Evolutionary conservation across 1,140 invertebrate genomes (phyloP), one percentile per base, ranked within the genome.

Genomic region (Aricia agestis): DNA sequence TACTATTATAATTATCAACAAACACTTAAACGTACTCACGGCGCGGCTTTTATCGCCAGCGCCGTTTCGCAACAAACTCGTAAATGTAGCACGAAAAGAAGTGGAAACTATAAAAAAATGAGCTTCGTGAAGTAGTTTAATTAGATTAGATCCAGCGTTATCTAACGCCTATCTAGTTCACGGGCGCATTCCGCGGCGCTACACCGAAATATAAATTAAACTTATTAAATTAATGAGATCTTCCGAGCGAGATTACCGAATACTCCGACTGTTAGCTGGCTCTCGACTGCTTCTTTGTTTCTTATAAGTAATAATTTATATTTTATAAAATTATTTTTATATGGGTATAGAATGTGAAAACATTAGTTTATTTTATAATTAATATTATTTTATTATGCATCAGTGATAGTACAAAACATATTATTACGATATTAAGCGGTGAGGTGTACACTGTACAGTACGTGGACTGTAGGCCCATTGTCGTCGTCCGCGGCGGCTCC

Each of bases 171-270:
- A 13, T 52, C 9, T 52, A 52, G 45, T 52, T 52, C 45, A 52
- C 41, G 2, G 41, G 11, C 0, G 25, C 45, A 52, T 52, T 52
- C 45, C 45, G 11, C 45, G 13, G 45, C 45, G 45, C 45, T 52
- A 52, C 45, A 15, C 10, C 45, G 11, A 52, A 52, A 52, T 52
- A 52, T 52, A 52, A 52, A 52, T 52, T 52, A 52, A 52, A 52
- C 45, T 52, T 52, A 52, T 52, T 52, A 52, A 52, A 52, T 52
- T 52, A 52, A 52, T 52, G 45, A 52, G 45, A 52, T 52, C 45
- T 15, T 52, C 45, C 9, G 36, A 36, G 6, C 36, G 45, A 52
- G 45, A 52, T 52, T 15, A 52, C 45, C 10, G 45, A 52, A 52
- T 52, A 52, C 42, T 45, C 7, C 4, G 42, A 45, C 45, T 42